Evolutionary conservation across 2,888 invertebrate species (phyloP), one percentile per base, ranked within the genome.

Genomic region (Xanthia icteritia): DNA sequence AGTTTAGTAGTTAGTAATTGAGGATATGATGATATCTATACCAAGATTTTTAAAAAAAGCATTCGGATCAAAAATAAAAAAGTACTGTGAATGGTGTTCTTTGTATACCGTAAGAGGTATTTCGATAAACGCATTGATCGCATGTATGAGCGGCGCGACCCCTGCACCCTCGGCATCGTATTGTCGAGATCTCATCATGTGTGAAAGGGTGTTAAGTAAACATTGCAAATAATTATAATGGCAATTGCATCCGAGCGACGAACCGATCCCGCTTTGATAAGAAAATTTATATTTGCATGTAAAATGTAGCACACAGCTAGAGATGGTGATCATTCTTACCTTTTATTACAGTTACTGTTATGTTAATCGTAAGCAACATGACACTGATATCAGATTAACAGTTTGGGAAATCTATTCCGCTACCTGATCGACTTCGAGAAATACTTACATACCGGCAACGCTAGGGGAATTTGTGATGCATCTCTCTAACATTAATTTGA

Each of bases 121-220:
- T 92, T 91, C 87, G 88, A 92, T 92, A 90, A 92, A 91, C 86
- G 90, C 87, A 88, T 92, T 89, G 89, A 90, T 91, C 89, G 81
- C 63, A 81, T 69, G 75, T 66, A 79, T 80, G 76, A 81, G 82
- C 67, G 75, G 77, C 78, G 84, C 80, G 79, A 90, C 92, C 84
- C 82, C 81, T 84, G 89, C 91, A 91, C 92, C 93, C 93, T 89
- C 90, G 91, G 88, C 88, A 79, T 85, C 77, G 86, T 89, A 92
- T 96, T 96, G 96, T 96, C 89, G 89, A 91, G 92, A 91, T 94
- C 94, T 95, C 96, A 91, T 97, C 96, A 97, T 95, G 95, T 95
- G 96, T 95, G 95, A 96, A 97, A 96, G 97, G 97, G 97, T 97
- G 96, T 96, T 97, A 97, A 97, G 97, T 97, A 97, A 97, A 97